These are phyloP conservation scores for Bombus waltoni DNA, from an alignment of 1,140 invertebrate species.

Conservation along the genomic window DNA sequence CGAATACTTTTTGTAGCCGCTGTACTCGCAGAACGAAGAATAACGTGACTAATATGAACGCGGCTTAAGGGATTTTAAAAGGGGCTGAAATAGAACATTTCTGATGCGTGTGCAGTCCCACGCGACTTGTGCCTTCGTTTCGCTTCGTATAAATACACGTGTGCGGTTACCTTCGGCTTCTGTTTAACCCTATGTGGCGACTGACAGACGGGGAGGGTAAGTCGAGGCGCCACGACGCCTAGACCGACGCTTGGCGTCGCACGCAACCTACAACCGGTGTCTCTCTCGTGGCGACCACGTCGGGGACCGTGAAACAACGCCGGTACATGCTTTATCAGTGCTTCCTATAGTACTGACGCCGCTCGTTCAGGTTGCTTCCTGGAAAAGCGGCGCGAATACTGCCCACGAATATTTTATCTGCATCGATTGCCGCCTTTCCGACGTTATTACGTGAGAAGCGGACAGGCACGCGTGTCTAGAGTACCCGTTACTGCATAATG, in stretches of 20 bases:
- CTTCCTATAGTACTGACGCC: constrained; percentile 1
- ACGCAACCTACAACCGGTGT: constrained; percentile 23
- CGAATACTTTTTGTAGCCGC: not conserved
- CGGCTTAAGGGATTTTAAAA: not conserved
- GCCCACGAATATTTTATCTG: constrained; percentile 39
- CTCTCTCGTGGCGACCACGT: constrained; percentile 1
- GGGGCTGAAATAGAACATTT: constrained; percentile 31
- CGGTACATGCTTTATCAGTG: constrained; percentile 18
- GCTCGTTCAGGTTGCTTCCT: not conserved
- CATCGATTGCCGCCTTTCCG: constrained; percentile 2
- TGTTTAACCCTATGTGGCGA: constrained; percentile 9
- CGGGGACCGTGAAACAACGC: constrained; percentile 31
- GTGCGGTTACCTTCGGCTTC: constrained; percentile 32
- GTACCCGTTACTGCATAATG: not conserved
- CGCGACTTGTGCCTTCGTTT: not conserved
- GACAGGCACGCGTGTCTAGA: not conserved
- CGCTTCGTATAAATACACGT: constrained; percentile 27
- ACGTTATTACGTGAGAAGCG: not conserved
- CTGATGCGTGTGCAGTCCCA: not conserved
- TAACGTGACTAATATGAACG: not conserved
- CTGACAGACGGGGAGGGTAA: constrained; percentile 26
- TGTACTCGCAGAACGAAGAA: not conserved
- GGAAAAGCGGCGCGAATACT: constrained; percentile 23
- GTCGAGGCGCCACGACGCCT: constrained; percentile 47
- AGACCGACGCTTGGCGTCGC: constrained; percentile 52